phyloP scores from a whole-genome alignment of 2,888 invertebrate genomes.

The Odontomyia ornata region DNA sequence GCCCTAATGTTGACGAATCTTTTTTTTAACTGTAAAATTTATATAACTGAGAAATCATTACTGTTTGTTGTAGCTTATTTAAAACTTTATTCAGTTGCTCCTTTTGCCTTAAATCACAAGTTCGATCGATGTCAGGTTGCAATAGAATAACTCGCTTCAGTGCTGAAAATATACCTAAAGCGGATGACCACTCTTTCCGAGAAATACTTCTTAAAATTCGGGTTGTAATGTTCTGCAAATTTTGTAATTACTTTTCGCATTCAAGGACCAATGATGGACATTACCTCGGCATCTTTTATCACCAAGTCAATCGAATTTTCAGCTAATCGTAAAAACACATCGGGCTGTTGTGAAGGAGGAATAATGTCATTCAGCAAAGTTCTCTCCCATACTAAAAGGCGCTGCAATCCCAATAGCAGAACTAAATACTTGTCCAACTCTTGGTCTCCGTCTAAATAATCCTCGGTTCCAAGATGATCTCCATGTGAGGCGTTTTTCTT shows the following conservation, averaged over 20 bases:
- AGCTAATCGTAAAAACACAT: conserved; percentile 84
- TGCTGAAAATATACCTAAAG: conserved; percentile 83
- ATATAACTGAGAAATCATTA: conserved; percentile 61
- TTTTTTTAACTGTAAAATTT: neutral
- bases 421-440: conserved; percentile 86
- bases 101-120: conserved; percentile 74
- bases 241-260: neutral
- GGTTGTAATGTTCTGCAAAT: conserved; percentile 74
- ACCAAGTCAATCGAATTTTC: conserved; percentile 85
- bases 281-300: conserved; percentile 85
- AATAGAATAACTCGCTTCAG: conserved; percentile 78
- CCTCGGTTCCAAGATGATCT: conserved; percentile 62
- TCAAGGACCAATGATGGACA: neutral
- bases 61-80: conserved; percentile 77
- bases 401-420: conserved; percentile 82
- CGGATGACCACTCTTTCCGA: conserved; percentile 81
- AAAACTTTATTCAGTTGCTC: conserved; percentile 78
- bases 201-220: conserved; percentile 79
- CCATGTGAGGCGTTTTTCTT: conserved; percentile 65
- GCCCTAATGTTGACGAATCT: conserved; percentile 69
- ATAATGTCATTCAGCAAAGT: conserved; percentile 84
- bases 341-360: conserved; percentile 80
- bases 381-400: conserved; percentile 88
- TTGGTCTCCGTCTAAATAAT: conserved; percentile 71
- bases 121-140: conserved; percentile 83